Base-by-base conservation (phyloP, 2,888 invertebrate genomes). In the Augiades crinisus region DNA sequence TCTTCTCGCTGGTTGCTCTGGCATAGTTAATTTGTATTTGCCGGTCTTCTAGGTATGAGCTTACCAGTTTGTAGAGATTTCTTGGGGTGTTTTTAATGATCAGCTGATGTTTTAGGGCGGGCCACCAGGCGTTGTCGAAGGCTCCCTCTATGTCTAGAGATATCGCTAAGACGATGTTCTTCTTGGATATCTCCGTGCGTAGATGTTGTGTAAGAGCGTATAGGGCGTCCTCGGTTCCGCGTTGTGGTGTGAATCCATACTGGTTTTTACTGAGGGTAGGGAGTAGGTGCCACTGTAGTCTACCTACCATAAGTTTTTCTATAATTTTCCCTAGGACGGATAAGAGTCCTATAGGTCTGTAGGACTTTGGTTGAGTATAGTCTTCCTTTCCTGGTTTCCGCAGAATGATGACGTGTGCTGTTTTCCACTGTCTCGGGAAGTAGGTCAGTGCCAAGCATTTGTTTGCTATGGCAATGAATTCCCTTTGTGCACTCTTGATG, bases 121-220 rank as follows among this genome's bases (percentile, higher is more conserved):
- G 45, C 45, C 45, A 45, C 34, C 45, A 45, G 1, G 45, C 34
- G 22, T 36, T 45, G 16, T 45, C 45, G 10, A 45, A 45, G 2
- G 45, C 45, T 1, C 45, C 45, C 16, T 45, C 45, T 7, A 45
- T 45, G 24, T 45, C 45, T 2, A 36, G 24, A 4, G 45, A 45
- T 1, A 45, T 0, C 10, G 34, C 10, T 16, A 21, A 3, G 1
- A 19, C 12, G 0, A 17, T 27, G 12, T 30, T 41, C 4, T 41
- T 41, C 1, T 24, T 6, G 1, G 6, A 6, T 0, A 41, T 2
- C 1, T 30, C 24, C 0, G 8, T 5, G 10, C 10, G 5, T 6
- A 46, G 8, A 3, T 36, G 34, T 5, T 36, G 5, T 3, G 17
- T 24, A 1, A 46, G 22, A 12, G 24, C 45, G 8, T 46, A 46